Evolutionary conservation across 2,888 invertebrate genomes (phyloP).

Genomic region (Alsophila aescularia): DNA sequence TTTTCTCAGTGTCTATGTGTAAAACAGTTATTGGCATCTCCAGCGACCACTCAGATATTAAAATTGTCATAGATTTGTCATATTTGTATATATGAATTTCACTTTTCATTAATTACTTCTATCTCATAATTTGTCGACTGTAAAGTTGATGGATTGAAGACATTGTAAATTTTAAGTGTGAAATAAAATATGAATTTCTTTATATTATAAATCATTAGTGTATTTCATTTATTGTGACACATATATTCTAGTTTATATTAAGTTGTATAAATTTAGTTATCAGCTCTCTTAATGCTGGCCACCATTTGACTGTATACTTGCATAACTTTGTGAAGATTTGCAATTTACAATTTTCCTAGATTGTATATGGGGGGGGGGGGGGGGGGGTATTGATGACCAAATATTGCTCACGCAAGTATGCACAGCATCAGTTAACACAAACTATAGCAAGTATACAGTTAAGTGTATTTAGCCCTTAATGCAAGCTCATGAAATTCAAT

Average conservation of each 20-base stretch:
- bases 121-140: constrained; percentile 22
- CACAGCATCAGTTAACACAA: too few species aligned
- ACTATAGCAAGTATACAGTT: too few species aligned
- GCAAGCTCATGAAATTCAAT: constrained; percentile 57
- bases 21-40: background rate
- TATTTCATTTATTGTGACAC: constrained; percentile 52
- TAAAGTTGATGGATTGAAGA: constrained; percentile 50
- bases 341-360: too few species aligned
- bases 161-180: constrained; percentile 76
- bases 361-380: too few species aligned
- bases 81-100: constrained; percentile 61
- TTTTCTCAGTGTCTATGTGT: background rate
- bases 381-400: too few species aligned
- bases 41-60: constrained; percentile 8
- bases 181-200: constrained; percentile 64
- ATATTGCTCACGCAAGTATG: too few species aligned
- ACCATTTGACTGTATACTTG: too few species aligned
- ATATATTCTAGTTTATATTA: constrained; percentile 67
- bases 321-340: too few species aligned
- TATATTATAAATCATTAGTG: constrained; percentile 66
- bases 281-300: constrained; percentile 59
- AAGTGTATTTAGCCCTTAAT: constrained; percentile 36
- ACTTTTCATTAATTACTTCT: constrained; percentile 49
- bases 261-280: constrained; percentile 78
- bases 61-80: constrained; percentile 18